Conservation (phyloP, 92 coral and sea anemone species). For the Virgularia gustaviana region DNA sequence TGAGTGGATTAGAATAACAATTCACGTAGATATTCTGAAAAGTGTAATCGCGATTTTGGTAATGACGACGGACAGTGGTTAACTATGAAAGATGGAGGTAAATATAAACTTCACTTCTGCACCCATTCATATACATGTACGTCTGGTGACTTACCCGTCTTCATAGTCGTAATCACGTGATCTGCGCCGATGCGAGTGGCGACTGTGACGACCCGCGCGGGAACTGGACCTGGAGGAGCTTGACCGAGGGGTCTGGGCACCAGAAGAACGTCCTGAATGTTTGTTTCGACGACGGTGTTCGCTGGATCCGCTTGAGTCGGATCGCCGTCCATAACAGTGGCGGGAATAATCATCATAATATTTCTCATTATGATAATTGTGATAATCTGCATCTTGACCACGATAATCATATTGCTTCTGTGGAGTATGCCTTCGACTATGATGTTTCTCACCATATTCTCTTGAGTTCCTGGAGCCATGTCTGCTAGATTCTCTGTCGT, state of each 20-base stretch:
- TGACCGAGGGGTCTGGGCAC: slow-evolving; percentile 18
- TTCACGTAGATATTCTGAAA: no score
- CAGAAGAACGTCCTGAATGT: slow-evolving; percentile 16
- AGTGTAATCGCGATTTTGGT: no score
- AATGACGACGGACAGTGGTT: no score
- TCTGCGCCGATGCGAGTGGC: neutral
- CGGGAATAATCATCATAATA: slow-evolving; percentile 11
- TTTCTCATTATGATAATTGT: neutral
- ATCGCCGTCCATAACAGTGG: neutral
- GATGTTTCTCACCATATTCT: slow-evolving; percentile 1
- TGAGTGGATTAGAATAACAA: no score
- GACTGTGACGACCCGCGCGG: neutral
- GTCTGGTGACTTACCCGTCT: slow-evolving; percentile 1
- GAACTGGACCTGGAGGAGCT: slow-evolving; percentile 4
- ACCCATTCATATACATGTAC: no score
- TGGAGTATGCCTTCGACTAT: neutral
- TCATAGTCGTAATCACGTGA: slow-evolving; percentile 3
- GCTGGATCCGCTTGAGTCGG: slow-evolving; percentile 20
- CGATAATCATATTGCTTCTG: neutral
- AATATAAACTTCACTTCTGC: no score
- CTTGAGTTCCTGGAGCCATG: neutral
- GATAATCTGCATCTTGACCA: neutral
- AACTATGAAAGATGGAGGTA: no score
- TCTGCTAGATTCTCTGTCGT: neutral
- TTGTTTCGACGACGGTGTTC: neutral